phyloP scores from a whole-genome alignment of 2,888 invertebrate genomes.

The Acrobasis suavella region DNA sequence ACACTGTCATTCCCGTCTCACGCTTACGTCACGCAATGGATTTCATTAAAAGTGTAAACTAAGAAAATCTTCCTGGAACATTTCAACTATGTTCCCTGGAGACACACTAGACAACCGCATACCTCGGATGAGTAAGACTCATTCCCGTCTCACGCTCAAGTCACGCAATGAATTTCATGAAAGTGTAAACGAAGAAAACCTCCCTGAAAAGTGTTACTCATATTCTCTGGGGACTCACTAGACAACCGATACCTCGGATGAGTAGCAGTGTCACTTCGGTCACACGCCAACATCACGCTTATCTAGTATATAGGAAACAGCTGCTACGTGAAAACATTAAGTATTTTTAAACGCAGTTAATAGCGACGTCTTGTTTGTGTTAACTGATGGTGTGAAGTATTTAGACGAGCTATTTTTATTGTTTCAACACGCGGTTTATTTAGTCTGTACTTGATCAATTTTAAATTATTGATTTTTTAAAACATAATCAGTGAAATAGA shows the following conservation, averaged over 20 bases:
- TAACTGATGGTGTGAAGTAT: slow-evolving; percentile 18
- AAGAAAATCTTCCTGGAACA: no score
- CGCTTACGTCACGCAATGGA: no score
- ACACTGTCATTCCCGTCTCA: no score
- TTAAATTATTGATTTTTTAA: no score
- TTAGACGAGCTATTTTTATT: slow-evolving; percentile 11
- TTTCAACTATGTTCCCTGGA: background rate
- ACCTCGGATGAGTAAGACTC: background rate
- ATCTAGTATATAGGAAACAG: slow-evolving; percentile 48
- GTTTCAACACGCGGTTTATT: background rate
- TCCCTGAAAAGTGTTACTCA: no score
- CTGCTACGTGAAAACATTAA: slow-evolving; percentile 38
- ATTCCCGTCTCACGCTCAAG: no score
- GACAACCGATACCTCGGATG: slow-evolving; percentile 35
- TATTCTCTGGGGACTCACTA: no score
- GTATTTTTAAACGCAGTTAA: slow-evolving; percentile 24
- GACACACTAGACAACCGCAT: slow-evolving; percentile 2
- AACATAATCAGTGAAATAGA: no score
- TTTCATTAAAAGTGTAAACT: no score
- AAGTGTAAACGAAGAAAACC: no score
- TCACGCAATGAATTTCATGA: no score
- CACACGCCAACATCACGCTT: slow-evolving; percentile 52
- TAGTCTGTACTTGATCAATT: no score
- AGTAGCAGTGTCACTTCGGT: slow-evolving; percentile 52
- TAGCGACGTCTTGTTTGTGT: slow-evolving; percentile 14